Evolutionary conservation across 2,113 vertebrate genomes (phyloP).

Genomic region (Trematocara zebra): DNA sequence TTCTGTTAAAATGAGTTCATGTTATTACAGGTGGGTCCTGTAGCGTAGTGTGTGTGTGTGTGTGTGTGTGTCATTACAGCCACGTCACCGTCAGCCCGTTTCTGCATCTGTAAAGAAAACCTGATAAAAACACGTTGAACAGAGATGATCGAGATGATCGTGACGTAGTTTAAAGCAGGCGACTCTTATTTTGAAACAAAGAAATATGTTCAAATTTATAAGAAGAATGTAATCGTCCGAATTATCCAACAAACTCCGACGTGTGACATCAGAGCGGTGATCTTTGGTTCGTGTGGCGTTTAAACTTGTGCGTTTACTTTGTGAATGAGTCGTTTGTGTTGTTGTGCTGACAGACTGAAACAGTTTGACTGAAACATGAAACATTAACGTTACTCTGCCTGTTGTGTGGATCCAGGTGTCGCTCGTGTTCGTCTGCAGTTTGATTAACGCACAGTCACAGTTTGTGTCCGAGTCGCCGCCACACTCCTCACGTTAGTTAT

Average conservation of each 20-base stretch:
- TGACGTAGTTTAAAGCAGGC: not conserved
- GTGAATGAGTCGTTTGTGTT: not conserved
- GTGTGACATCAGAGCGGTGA: not conserved
- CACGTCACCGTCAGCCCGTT: not conserved
- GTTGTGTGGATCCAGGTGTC: not conserved
- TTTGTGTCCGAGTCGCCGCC: not conserved
- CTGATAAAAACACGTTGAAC: not conserved
- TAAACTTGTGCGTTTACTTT: accelerated
- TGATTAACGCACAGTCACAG: not conserved
- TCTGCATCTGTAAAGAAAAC: not conserved
- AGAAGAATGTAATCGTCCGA: not conserved
- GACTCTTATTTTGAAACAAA: not conserved
- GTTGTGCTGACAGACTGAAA: not conserved
- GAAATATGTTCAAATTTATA: not conserved
- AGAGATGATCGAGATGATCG: not conserved
- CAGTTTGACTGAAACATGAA: not conserved
- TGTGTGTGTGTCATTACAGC: not conserved
- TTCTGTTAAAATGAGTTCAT: not conserved
- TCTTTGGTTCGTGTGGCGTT: not conserved
- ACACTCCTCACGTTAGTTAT: not conserved
- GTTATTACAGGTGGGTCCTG: not conserved
- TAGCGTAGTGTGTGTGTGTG: not conserved
- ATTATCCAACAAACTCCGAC: not conserved
- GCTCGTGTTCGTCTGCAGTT: not conserved
- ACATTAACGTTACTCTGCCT: accelerated